A percentile compares a stretch with the other conserved stretches of the same genome.
Evolutionary conservation across 2,797 vertebrate species (phyloP).

Genomic region (Bryconaethiops microstoma): DNA sequence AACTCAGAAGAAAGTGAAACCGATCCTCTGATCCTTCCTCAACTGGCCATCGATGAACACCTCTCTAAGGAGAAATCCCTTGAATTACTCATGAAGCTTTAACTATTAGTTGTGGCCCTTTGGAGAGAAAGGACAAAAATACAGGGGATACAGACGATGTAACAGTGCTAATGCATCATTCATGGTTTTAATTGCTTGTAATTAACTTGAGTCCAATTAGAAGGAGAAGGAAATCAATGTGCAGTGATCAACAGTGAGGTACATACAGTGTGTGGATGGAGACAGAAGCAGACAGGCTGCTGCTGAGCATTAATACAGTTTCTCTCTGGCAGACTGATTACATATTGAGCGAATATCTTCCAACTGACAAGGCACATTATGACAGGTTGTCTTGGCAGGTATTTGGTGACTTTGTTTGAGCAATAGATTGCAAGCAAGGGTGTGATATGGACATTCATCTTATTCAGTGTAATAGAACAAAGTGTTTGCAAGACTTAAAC

Average conservation of each 20-base stretch:
- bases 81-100: conserved; percentile 1
- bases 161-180: conserved; percentile 73
- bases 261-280: conserved; percentile 49
- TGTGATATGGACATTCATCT: not conserved
- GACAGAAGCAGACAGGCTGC: conserved; percentile 59
- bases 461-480: not conserved
- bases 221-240: conserved; percentile 75
- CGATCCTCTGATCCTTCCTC: conserved; percentile 6
- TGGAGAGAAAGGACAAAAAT: conserved; percentile 5
- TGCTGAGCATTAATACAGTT: conserved; percentile 50
- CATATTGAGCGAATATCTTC: conserved; percentile 61
- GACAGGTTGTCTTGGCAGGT: conserved; percentile 29
- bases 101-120: not conserved
- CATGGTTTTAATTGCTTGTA: conserved; percentile 77
- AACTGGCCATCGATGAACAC: not conserved
- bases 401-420: not conserved
- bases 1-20: not conserved
- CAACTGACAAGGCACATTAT: conserved; percentile 60
- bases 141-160: conserved; percentile 21
- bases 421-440: not conserved
- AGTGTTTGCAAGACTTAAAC: too few relatives aligned
- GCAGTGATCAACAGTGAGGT: conserved; percentile 71
- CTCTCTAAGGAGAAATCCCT: conserved; percentile 2
- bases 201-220: conserved; percentile 78
- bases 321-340: conserved; percentile 62